Conservation (phyloP, 1,140 invertebrate genomes). For the Ptiloglossa arizonensis region DNA sequence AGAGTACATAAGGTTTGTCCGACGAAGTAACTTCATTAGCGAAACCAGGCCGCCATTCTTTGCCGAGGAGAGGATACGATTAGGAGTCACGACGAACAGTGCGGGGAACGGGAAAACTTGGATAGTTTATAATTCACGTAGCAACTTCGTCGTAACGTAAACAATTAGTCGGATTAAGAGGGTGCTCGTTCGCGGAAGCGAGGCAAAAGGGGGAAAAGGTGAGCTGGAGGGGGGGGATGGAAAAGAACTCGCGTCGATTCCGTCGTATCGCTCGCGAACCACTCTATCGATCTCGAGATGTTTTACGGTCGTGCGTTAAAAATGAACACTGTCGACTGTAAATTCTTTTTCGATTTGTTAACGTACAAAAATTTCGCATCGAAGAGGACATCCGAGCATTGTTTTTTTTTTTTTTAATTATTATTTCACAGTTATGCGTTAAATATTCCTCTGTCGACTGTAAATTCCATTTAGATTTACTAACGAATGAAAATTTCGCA, state of each 20-base stretch:
- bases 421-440: too few species aligned
- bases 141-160: constrained; percentile 76
- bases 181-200: constrained; percentile 37
- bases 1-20: constrained; percentile 45
- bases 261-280: constrained; percentile 47
- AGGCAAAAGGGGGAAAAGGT: neutral
- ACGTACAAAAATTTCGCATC: too few species aligned
- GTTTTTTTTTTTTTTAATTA: too few species aligned
- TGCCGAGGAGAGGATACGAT: constrained; percentile 65
- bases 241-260: constrained; percentile 15
- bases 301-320: too few species aligned
- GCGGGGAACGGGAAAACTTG: constrained; percentile 36
- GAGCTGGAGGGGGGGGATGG: neutral
- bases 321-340: too few species aligned
- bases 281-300: too few species aligned
- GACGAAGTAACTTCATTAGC: constrained; percentile 68
- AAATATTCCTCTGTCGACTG: too few species aligned
- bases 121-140: constrained; percentile 74
- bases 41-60: constrained; percentile 73
- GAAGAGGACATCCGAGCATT: too few species aligned
- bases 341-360: too few species aligned
- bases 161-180: constrained; percentile 78
- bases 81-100: constrained; percentile 58
- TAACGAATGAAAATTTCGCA: too few species aligned
- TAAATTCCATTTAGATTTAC: too few species aligned